Evolutionary conservation across 2,113 vertebrate species (phyloP).

Genomic region (Nerophis ophidion): DNA sequence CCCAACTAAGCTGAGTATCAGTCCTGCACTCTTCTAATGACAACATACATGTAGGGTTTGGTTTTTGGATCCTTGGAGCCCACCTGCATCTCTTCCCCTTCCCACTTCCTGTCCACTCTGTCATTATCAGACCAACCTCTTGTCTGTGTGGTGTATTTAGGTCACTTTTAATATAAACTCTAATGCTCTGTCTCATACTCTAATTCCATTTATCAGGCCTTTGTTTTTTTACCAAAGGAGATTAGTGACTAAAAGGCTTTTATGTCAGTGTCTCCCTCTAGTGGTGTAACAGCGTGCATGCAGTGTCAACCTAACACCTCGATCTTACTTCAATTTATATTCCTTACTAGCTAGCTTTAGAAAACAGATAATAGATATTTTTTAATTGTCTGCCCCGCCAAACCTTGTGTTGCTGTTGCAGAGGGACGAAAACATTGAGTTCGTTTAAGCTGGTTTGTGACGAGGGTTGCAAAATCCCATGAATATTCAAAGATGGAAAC

Average conservation of each 20-base stretch:
- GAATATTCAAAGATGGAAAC: no score
- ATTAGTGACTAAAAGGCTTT: conserved; percentile 43
- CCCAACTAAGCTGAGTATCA: conserved; percentile 23
- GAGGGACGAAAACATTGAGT: background rate
- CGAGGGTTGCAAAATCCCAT: no score
- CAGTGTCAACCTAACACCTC: background rate
- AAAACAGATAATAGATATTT: background rate
- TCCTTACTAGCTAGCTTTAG: background rate
- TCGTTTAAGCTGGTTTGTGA: no score
- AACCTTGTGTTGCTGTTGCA: no score
- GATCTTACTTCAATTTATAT: background rate
- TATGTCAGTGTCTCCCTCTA: conserved; percentile 56
- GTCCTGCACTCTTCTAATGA: conserved; percentile 12
- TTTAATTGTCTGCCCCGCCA: background rate
- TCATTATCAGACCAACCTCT: conserved; percentile 21
- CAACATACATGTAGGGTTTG: conserved; percentile 36
- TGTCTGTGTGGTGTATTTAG: conserved; percentile 25
- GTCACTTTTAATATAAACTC: conserved; percentile 40
- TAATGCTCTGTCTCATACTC: conserved; percentile 43
- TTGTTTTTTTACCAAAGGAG: conserved; percentile 38
- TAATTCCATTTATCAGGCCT: conserved; percentile 40
- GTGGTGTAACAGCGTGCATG: conserved; percentile 32
- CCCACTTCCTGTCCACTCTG: conserved; percentile 15
- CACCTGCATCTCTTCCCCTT: conserved; percentile 30
- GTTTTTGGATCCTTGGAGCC: conserved; percentile 44